Conservation (phyloP, 2,888 invertebrate genomes). For the Criorhina ranunculi region DNA sequence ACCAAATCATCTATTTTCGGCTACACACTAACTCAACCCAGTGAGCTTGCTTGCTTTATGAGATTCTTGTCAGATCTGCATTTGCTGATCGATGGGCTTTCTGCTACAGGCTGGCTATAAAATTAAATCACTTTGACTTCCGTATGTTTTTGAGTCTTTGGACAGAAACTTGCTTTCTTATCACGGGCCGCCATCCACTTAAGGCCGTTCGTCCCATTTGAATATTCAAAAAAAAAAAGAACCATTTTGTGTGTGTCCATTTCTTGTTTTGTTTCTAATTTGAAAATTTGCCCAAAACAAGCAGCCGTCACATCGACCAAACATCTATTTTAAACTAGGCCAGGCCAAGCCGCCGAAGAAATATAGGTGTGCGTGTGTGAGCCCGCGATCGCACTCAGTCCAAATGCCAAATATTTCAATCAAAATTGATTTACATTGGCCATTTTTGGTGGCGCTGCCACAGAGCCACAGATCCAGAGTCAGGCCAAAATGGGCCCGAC, state of each 20-base stretch:
- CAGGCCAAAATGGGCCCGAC: background rate
- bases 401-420: constrained; percentile 73
- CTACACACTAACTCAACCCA: constrained; percentile 3
- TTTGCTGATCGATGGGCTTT: constrained; percentile 36
- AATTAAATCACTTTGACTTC: constrained; percentile 52
- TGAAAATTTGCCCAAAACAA: constrained; percentile 65
- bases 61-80: constrained; percentile 41
- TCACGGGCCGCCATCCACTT: constrained; percentile 43
- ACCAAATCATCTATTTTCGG: background rate
- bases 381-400: constrained; percentile 52
- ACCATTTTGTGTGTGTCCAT: background rate
- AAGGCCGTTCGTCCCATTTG: constrained; percentile 42
- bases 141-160: constrained; percentile 11
- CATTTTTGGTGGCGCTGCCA: constrained; percentile 46
- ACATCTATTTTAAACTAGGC: constrained; percentile 42
- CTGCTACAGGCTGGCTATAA: constrained; percentile 18
- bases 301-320: constrained; percentile 19
- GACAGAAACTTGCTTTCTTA: constrained; percentile 17
- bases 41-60: constrained; percentile 42
- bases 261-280: constrained; percentile 50
- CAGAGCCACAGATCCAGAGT: background rate
- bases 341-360: constrained; percentile 1
- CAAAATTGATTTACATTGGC: constrained; percentile 71
- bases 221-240: constrained; percentile 42
- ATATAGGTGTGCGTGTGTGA: constrained; percentile 8